phyloP scores from a whole-genome alignment of 2,888 invertebrate genomes.

The Eulithis prunata region DNA sequence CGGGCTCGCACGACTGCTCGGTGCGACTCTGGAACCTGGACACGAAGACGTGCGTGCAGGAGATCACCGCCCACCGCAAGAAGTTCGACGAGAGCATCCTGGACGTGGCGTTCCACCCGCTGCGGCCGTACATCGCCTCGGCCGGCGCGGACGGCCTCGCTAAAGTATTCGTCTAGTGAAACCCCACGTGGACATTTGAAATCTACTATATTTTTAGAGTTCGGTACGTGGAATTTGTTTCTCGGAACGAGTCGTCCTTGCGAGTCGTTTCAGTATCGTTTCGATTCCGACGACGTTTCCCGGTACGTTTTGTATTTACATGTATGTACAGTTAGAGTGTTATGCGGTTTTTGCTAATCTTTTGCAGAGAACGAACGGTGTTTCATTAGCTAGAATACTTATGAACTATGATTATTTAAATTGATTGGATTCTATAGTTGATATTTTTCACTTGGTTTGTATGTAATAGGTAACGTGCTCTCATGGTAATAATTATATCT shows the following conservation, averaged over 20 bases:
- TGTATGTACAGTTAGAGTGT: conserved; percentile 81
- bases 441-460: conserved; percentile 70
- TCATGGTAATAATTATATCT: conserved; percentile 58
- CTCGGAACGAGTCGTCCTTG: conserved; percentile 71
- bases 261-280: conserved; percentile 72
- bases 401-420: conserved; percentile 76
- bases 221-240: conserved; percentile 77
- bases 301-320: conserved; percentile 65
- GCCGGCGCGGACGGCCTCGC: conserved; percentile 99
- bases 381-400: conserved; percentile 78
- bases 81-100: conserved; percentile 99
- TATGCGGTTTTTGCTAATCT: conserved; percentile 74
- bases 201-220: conserved; percentile 83
- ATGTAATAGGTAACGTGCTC: conserved; percentile 69
- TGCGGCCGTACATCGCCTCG: conserved; percentile 98
- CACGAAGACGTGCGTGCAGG: conserved; percentile 99
- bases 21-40: conserved; percentile 99
- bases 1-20: conserved; percentile 99
- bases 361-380: conserved; percentile 73
- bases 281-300: conserved; percentile 66
- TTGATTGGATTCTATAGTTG: conserved; percentile 78
- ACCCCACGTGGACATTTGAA: conserved; percentile 79
- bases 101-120: conserved; percentile 99
- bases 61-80: conserved; percentile 99
- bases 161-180: conserved; percentile 95